Percentiles rank a stretch among this genome's conserved stretches.
Conservation (phyloP, 2,888 invertebrate species). For the Drepanosiphum platanoidis region DNA sequence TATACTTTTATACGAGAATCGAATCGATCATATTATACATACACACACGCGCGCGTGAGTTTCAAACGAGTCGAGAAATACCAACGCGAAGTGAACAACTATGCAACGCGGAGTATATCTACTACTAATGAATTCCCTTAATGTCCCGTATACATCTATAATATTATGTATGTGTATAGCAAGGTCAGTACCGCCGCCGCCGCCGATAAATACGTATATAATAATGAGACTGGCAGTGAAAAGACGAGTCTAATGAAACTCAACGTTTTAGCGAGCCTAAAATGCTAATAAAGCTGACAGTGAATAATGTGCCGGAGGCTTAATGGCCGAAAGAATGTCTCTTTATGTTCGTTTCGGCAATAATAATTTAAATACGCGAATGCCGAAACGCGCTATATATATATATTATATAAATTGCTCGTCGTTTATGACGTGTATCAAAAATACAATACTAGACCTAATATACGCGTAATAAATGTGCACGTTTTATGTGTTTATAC, state of each 20-base stretch:
- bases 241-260: slow-evolving; percentile 2
- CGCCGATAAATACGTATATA: neutral
- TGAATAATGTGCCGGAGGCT: slow-evolving; percentile 17
- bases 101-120: neutral
- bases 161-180: neutral
- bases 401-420: too few species aligned
- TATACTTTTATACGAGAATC: neutral
- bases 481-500: too few species aligned
- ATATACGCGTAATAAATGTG: too few species aligned
- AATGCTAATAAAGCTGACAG: slow-evolving; percentile 21
- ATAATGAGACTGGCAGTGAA: neutral
- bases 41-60: too few species aligned
- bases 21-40: neutral
- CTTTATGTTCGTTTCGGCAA: neutral
- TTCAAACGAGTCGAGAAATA: neutral
- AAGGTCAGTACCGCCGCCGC: neutral
- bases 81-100: neutral
- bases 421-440: too few species aligned
- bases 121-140: neutral
- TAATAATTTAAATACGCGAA: neutral
- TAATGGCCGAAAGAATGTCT: neutral
- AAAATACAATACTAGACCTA: too few species aligned
- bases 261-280: neutral
- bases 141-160: neutral
- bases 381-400: too few species aligned